A percentile compares a stretch with the other conserved stretches of the same genome.
Conservation (phyloP, 2,797 vertebrate genomes). For the Aplochiton taeniatus region DNA sequence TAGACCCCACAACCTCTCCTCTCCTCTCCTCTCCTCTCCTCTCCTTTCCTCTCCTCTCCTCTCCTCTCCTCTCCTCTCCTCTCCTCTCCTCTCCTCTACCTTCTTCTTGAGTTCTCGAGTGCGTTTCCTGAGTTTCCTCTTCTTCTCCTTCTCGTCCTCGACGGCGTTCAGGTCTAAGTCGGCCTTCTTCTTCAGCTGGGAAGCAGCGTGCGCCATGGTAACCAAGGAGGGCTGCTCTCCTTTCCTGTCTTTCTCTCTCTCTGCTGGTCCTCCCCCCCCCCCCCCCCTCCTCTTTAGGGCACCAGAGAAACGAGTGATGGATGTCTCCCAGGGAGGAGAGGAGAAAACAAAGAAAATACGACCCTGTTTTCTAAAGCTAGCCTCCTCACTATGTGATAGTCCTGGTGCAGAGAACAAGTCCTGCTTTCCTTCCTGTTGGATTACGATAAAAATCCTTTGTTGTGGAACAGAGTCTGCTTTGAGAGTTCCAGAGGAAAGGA, state of each 20-base stretch:
- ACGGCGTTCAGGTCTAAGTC: slow-evolving; percentile 90
- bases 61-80: not conserved
- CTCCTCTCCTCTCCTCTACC: slow-evolving; percentile 83
- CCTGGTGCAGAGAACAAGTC: not conserved
- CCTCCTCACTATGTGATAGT: slow-evolving; percentile 10
- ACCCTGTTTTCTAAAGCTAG: not conserved
- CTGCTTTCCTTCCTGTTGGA: too few relatives aligned
- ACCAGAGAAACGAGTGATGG: slow-evolving; percentile 15
- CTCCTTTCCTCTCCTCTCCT: not conserved
- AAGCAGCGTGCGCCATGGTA: slow-evolving; percentile 98
- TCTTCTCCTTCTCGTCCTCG: slow-evolving; percentile 92
- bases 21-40: not conserved
- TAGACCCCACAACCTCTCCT: too few relatives aligned
- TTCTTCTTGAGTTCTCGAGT: slow-evolving; percentile 93
- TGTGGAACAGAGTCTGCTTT: too few relatives aligned
- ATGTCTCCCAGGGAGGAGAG: not conserved
- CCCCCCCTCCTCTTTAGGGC: slow-evolving; percentile 33
- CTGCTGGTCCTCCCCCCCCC: slow-evolving; percentile 26
- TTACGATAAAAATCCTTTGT: too few relatives aligned
- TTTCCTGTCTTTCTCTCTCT: not conserved
- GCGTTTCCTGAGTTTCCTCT: slow-evolving; percentile 81
- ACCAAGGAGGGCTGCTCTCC: slow-evolving; percentile 33
- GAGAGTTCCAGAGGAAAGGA: too few relatives aligned
- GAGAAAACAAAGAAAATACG: not conserved
- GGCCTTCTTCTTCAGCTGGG: slow-evolving; percentile 96